Conservation (phyloP, 1,140 invertebrate species). For the Bombus haemorrhoidalis region DNA sequence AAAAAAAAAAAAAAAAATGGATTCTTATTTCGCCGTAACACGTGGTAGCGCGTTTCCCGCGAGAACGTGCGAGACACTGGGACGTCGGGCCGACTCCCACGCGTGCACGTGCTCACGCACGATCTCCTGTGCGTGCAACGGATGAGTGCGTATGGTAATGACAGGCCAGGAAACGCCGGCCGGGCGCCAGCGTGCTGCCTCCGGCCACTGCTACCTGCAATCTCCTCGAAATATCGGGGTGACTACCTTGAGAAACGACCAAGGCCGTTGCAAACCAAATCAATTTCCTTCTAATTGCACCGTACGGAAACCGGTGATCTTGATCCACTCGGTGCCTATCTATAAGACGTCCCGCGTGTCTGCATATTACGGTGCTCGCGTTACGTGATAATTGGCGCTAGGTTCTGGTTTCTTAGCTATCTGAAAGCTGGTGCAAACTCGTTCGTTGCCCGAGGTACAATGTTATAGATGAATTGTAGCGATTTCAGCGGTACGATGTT, state of each 20-base stretch:
- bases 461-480: slow-evolving; percentile 21
- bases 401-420: not conserved
- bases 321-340: not conserved
- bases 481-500: slow-evolving; percentile 14
- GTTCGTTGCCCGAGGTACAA: slow-evolving; percentile 22
- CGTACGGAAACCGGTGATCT: not conserved
- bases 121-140: slow-evolving; percentile 74
- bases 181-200: slow-evolving; percentile 74
- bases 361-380: not conserved
- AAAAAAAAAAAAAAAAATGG: not conserved
- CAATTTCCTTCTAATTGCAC: slow-evolving; percentile 47
- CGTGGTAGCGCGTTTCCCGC: slow-evolving; percentile 40
- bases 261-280: slow-evolving; percentile 36
- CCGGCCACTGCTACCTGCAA: slow-evolving; percentile 70
- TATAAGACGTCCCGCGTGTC: not conserved
- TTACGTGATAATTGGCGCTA: slow-evolving; percentile 20
- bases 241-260: slow-evolving; percentile 43
- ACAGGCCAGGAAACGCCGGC: slow-evolving; percentile 76
- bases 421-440: slow-evolving; percentile 6
- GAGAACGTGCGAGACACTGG: slow-evolving; percentile 57
- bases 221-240: slow-evolving; percentile 59
- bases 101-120: slow-evolving; percentile 75
- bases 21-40: not conserved
- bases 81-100: slow-evolving; percentile 71
- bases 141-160: slow-evolving; percentile 78